Base-by-base conservation (phyloP, 2,113 vertebrate species). In the Hepsetus odoe region DNA sequence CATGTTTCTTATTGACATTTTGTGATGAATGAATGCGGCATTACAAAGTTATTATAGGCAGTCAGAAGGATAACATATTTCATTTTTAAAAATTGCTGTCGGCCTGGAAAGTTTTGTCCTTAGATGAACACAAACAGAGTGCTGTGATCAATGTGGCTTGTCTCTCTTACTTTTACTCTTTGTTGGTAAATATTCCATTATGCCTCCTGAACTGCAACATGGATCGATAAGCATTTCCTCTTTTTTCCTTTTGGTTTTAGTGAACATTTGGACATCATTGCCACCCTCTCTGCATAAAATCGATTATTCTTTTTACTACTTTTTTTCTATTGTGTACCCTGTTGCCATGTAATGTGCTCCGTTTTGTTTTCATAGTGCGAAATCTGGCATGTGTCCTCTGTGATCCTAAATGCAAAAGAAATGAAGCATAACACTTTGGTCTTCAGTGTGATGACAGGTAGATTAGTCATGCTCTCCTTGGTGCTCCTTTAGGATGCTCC, bases 351-450 rank as follows among this genome's bases (percentile, higher is more conserved):
- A 20, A 30, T 77, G 53, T 58, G 20, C 42, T 14, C 10, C 40
- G 32, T 56, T 68, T 56, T n/a, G 55, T n/a, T 68, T 30, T 44
- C 44, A 44, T 68, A 32, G 26, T 4, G 13, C 12, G 16, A 59
- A 59, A 59, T 59, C 28, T 74, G 16, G 24, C 85, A 85, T 84
- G 82, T 88, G 83, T 83, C n/a, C n/a, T 82, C 61, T 80, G 26
- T 44, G 51, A 55, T 72, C 76, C 71, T 83, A 83, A 77, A 82
- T 73, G 71, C 72, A 81, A 56, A 77, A 80, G 49, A 74, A 81
- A 33, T 58, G 75, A 58, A 74, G 74, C 71, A 65, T 67, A 64
- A 80, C 79, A 73, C 70, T 62, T 74, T 49, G 56, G 58, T 80
- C 66, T 83, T 80, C 59, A 83, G 77, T 71, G 73, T 82, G 76